phyloP scores from a whole-genome alignment of 2,888 invertebrate genomes.

The Drosophila kambysellisi region DNA sequence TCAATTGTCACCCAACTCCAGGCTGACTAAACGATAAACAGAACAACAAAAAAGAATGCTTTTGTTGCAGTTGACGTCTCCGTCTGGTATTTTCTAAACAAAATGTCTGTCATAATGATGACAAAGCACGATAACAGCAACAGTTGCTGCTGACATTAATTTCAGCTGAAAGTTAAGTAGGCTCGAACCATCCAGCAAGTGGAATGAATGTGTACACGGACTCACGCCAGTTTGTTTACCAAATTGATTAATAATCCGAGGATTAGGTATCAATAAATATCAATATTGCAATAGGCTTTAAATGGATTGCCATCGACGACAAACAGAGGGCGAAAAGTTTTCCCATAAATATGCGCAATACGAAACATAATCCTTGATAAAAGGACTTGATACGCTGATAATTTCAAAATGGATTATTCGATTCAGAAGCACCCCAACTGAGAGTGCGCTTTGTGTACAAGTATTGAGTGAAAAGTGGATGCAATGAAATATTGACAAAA shows the following conservation, averaged over 20 bases:
- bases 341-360: conserved; percentile 45
- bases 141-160: conserved; percentile 46
- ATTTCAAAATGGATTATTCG: conserved; percentile 63
- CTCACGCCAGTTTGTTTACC: conserved; percentile 23
- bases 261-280: conserved; percentile 47
- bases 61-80: conserved; percentile 19
- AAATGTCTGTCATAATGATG: conserved; percentile 27
- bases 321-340: conserved; percentile 41
- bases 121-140: conserved; percentile 27
- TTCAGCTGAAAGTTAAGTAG: conserved; percentile 23
- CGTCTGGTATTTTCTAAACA: conserved; percentile 26
- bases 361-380: conserved; percentile 35
- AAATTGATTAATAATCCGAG: conserved; percentile 53
- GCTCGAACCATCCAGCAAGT: conserved; percentile 16
- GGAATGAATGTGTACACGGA: conserved; percentile 31
- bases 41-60: conserved; percentile 18
- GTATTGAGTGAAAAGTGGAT: background rate
- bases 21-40: conserved; percentile 16
- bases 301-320: conserved; percentile 5
- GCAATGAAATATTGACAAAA: background rate
- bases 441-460: conserved; percentile 24
- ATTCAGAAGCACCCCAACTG: conserved; percentile 15
- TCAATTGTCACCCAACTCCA: conserved; percentile 34
- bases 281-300: conserved; percentile 17
- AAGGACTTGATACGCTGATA: conserved; percentile 64